These are phyloP conservation scores for Macroramphosus scolopax DNA, from an alignment of 2,797 vertebrate species.

Conservation along the genomic window DNA sequence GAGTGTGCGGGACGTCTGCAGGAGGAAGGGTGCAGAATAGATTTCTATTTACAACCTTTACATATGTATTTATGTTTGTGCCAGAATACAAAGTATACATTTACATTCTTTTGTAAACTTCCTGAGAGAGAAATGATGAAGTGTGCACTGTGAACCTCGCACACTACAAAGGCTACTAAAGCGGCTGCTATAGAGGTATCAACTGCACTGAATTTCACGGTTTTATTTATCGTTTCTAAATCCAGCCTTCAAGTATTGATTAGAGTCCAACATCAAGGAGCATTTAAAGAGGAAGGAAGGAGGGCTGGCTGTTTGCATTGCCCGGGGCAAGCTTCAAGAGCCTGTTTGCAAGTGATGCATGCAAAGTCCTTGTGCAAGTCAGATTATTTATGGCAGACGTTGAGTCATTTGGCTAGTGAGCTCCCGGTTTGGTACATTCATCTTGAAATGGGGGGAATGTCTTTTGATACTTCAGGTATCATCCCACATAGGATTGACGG, in stretches of 20 bases:
- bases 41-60: no score
- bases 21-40: no score
- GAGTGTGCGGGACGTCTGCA: no score
- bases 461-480: slow-evolving; percentile 9
- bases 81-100: background rate
- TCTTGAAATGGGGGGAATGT: slow-evolving; percentile 23
- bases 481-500: no score
- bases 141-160: slow-evolving; percentile 1
- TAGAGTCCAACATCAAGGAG: slow-evolving; percentile 69
- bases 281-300: slow-evolving; percentile 67
- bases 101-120: slow-evolving; percentile 5
- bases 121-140: slow-evolving; percentile 1
- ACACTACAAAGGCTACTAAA: slow-evolving; percentile 17
- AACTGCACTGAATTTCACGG: slow-evolving; percentile 42
- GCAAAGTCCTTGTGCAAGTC: slow-evolving; percentile 47
- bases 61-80: no score
- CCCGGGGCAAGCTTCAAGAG: slow-evolving; percentile 58
- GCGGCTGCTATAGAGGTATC: slow-evolving; percentile 37
- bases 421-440: slow-evolving; percentile 48
- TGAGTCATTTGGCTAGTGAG: slow-evolving; percentile 56
- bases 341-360: slow-evolving; percentile 64
- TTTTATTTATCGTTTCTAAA: slow-evolving; percentile 71
- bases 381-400: slow-evolving; percentile 62
- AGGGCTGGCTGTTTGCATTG: slow-evolving; percentile 61
- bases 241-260: slow-evolving; percentile 75